phyloP scores from a whole-genome alignment of 2,113 vertebrate genomes.

The Alethe diademata region DNA sequence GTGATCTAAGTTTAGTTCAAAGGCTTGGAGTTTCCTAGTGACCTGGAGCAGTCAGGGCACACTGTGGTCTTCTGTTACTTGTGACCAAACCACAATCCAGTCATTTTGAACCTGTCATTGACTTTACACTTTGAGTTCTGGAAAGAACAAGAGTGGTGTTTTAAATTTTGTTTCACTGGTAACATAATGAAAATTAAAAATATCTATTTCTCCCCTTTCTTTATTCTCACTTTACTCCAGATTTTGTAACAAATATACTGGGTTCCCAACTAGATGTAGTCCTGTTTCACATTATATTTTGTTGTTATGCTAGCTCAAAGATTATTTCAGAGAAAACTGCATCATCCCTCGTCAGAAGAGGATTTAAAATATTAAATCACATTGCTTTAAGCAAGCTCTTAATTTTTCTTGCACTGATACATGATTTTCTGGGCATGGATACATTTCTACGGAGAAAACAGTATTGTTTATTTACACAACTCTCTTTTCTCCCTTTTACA shows the following conservation, averaged over 20 bases:
- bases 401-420: background rate
- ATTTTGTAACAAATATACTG: background rate
- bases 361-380: background rate
- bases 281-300: background rate
- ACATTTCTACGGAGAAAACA: background rate
- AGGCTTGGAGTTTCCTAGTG: conserved; percentile 33
- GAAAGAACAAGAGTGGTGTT: background rate
- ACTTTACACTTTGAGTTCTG: background rate
- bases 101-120: background rate
- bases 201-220: background rate
- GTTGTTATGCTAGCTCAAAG: background rate
- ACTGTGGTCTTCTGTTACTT: conserved; percentile 4
- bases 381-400: background rate
- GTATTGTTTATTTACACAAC: conserved; percentile 19
- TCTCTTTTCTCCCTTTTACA: background rate
- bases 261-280: background rate
- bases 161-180: background rate
- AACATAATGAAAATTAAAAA: background rate
- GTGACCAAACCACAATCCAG: background rate
- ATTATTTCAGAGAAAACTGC: background rate
- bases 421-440: background rate
- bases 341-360: background rate
- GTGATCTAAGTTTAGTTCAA: background rate
- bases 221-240: background rate
- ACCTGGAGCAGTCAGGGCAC: conserved; percentile 36